Conservation (phyloP, 2,113 vertebrate genomes). For the Oreochromis tanganicae region DNA sequence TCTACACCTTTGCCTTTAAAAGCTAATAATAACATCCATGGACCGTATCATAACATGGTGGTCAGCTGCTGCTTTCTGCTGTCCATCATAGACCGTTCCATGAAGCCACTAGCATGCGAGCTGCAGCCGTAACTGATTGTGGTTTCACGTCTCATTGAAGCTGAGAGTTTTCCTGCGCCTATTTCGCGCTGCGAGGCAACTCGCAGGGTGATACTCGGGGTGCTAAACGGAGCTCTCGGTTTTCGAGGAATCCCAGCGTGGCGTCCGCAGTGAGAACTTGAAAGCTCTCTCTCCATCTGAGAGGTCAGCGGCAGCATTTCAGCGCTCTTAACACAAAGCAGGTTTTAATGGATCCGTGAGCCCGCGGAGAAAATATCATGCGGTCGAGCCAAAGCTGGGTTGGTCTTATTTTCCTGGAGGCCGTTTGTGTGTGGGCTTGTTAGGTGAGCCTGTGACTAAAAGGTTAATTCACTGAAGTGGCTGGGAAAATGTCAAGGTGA, state of each 20-base stretch:
- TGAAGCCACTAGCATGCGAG: neutral
- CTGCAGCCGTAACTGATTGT: neutral
- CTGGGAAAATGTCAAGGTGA: slow-evolving; percentile 2
- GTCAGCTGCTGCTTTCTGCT: neutral
- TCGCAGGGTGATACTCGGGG: neutral
- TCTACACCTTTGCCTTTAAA: neutral
- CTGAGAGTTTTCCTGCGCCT: neutral
- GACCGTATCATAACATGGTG: neutral
- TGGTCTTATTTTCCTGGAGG: neutral
- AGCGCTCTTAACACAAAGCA: neutral
- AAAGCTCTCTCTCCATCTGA: neutral
- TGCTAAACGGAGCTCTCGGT: neutral
- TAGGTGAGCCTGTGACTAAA: neutral
- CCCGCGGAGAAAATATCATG: neutral
- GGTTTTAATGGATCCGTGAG: neutral
- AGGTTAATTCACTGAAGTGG: neutral
- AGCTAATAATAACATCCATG: neutral
- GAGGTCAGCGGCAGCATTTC: neutral
- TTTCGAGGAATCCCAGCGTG: neutral
- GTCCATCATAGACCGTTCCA: neutral
- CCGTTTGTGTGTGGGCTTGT: neutral
- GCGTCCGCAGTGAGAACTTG: neutral
- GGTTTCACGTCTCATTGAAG: neutral
- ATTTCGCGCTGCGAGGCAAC: neutral
- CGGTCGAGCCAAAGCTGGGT: neutral